Conservation (phyloP, 2,888 invertebrate genomes). For the Mesoligia furuncula region DNA sequence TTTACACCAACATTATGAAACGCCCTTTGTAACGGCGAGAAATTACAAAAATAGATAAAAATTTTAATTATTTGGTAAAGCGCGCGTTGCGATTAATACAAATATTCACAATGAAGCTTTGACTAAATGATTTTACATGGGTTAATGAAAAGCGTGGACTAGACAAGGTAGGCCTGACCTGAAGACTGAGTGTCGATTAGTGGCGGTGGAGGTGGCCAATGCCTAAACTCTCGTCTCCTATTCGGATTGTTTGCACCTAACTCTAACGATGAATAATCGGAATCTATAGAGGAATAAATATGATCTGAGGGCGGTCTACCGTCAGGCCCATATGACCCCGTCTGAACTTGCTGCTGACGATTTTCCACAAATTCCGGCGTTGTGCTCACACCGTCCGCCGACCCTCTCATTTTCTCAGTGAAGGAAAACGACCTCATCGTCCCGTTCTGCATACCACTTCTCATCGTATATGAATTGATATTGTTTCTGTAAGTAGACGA, state of each 20-base stretch:
- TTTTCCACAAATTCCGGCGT: conserved; percentile 90
- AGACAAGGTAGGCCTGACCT: conserved; percentile 89
- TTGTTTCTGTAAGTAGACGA: conserved; percentile 93
- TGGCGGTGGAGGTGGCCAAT: conserved; percentile 88
- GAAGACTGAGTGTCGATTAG: conserved; percentile 85
- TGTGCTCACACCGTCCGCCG: conserved; percentile 90
- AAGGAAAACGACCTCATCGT: conserved; percentile 91
- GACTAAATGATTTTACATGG: conserved; percentile 82
- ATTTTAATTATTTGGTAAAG: conserved; percentile 90
- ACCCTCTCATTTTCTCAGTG: conserved; percentile 87
- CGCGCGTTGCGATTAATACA: conserved; percentile 85
- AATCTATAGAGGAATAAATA: conserved; percentile 97
- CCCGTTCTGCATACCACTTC: conserved; percentile 91
- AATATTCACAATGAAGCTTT: conserved; percentile 87
- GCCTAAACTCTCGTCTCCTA: conserved; percentile 85
- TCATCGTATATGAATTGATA: conserved; percentile 96
- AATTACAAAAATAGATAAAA: conserved; percentile 89
- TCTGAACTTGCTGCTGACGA: conserved; percentile 82
- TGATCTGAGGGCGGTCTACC: conserved; percentile 96
- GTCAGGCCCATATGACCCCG: conserved; percentile 86
- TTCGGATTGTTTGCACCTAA: conserved; percentile 89
- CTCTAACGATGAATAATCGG: conserved; percentile 96
- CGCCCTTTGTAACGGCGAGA: conserved; percentile 86
- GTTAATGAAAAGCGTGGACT: conserved; percentile 82
- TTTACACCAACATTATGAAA: conserved; percentile 87